Base-by-base conservation (phyloP, 2,888 invertebrate genomes). In the Penaeus monodon region DNA sequence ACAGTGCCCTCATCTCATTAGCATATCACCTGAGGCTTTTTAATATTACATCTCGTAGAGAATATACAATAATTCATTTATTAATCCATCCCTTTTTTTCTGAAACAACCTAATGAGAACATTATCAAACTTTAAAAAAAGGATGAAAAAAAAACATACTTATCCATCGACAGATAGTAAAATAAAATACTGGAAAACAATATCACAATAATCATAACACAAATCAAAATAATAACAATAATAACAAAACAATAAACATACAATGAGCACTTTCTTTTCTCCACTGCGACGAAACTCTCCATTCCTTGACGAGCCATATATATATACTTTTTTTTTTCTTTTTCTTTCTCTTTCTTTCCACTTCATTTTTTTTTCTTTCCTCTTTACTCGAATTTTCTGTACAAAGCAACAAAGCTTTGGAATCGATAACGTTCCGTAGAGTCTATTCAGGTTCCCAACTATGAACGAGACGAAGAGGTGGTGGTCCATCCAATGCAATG, bases 11-110 rank as follows among this genome's bases (percentile, higher is more conserved):
- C 79, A 78, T 81, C 80, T 81, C 82, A 77, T 64, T 86, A 77
- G 76, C 38, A 38, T 66, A 86, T 86, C 86, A 86, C 86, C 86
- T 86, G 86, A 86, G 86, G 86, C 86, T 86, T 79, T 63, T 77
- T 81, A 82, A 81, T 86, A 83, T 68, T 68, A 85, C 73, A 85
- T 74, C 70, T 74, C 49, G 74, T 68, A 85, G 77, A 85, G 77
- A 85, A 81, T 85, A 85, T 81, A 85, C 85, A 81, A 76, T 76
- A 65, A 83, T 38, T 74, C 44, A 65, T 74, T 82, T 82, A 82
- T 63, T 73, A 20, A 57, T 78, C 64, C 57, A 78, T 78, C 33
- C 29, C 29, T 57, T 33, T 63, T 63, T 74, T 85, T 76, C 70
- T 70, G 80, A 73, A 81, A 85, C 85, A 85, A 85, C 80, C 85